These are phyloP conservation scores for Melanotaenia parkinsoni DNA, from an alignment of 2,797 vertebrate genomes.

Conservation along the genomic window DNA sequence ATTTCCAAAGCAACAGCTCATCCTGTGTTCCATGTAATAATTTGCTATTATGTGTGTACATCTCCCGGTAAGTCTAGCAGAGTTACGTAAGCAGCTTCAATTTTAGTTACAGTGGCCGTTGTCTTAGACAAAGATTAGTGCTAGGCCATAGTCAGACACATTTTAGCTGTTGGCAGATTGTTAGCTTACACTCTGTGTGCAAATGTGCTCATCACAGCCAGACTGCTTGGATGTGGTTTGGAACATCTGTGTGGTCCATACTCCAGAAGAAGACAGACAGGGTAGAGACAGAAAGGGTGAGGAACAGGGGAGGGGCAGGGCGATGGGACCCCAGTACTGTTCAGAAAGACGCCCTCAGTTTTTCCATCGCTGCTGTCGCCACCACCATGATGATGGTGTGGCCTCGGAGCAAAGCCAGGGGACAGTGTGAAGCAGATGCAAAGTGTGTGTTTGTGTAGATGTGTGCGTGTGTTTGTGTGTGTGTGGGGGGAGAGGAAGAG, in stretches of 20 bases:
- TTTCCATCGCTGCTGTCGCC: slow-evolving; percentile 80
- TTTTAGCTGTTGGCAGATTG: slow-evolving; percentile 79
- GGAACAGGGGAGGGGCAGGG: slow-evolving; percentile 51
- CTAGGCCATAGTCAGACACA: slow-evolving; percentile 70
- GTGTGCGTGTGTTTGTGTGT: slow-evolving; percentile 20
- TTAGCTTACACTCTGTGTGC: slow-evolving; percentile 80
- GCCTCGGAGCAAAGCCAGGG: slow-evolving; percentile 67
- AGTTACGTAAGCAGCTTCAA: slow-evolving; percentile 67
- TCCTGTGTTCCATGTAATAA: slow-evolving; percentile 71
- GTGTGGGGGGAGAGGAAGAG: slow-evolving; percentile 11
- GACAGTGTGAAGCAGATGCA: slow-evolving; percentile 63
- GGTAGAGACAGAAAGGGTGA: slow-evolving; percentile 70
- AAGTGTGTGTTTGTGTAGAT: slow-evolving; percentile 29
- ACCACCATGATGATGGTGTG: slow-evolving; percentile 50
- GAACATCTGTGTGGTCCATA: slow-evolving; percentile 84
- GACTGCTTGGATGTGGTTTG: slow-evolving; percentile 85
- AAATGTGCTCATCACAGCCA: slow-evolving; percentile 85
- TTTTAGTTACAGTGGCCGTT: slow-evolving; percentile 70
- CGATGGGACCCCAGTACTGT: slow-evolving; percentile 69
- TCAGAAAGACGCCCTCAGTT: slow-evolving; percentile 76
- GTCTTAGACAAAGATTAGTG: slow-evolving; percentile 74
- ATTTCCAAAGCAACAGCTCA: slow-evolving; percentile 72
- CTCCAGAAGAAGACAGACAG: slow-evolving; percentile 78
- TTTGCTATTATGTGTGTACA: slow-evolving; percentile 58
- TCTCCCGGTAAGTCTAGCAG: slow-evolving; percentile 66